Conservation (phyloP, 2,113 vertebrate genomes). For the Alosa alosa region DNA sequence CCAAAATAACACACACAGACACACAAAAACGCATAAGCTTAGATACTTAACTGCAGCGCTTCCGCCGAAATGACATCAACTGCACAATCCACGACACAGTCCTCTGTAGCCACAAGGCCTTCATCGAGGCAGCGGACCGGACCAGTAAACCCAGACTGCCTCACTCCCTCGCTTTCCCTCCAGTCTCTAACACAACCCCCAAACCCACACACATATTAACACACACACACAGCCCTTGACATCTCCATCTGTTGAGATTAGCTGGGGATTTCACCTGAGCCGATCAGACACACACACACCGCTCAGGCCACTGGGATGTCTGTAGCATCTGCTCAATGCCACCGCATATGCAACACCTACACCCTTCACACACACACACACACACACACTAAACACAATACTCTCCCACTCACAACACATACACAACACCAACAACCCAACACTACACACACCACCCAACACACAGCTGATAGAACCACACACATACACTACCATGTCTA, state of each 20-base stretch:
- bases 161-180: neutral
- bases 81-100: constrained; percentile 64
- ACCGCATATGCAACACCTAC: neutral
- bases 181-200: neutral
- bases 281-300: constrained; percentile 5
- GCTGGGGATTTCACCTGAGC: constrained; percentile 58
- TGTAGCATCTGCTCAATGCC: neutral
- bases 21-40: neutral
- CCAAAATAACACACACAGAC: constrained; percentile 7
- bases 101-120: constrained; percentile 60
- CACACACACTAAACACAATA: neutral
- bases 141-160: neutral
- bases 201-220: neutral
- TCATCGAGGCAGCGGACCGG: constrained; percentile 45
- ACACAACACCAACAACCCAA: neutral
- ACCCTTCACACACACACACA: neutral
- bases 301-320: neutral
- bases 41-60: constrained; percentile 67
- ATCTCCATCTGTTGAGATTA: constrained; percentile 62
- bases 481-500: too few relatives aligned
- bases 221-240: constrained; percentile 12
- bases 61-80: constrained; percentile 65
- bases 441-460: neutral
- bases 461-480: too few relatives aligned
- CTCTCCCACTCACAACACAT: too few relatives aligned